phyloP scores from a whole-genome alignment of 2,888 invertebrate genomes.

The Dynastes hyllus region DNA sequence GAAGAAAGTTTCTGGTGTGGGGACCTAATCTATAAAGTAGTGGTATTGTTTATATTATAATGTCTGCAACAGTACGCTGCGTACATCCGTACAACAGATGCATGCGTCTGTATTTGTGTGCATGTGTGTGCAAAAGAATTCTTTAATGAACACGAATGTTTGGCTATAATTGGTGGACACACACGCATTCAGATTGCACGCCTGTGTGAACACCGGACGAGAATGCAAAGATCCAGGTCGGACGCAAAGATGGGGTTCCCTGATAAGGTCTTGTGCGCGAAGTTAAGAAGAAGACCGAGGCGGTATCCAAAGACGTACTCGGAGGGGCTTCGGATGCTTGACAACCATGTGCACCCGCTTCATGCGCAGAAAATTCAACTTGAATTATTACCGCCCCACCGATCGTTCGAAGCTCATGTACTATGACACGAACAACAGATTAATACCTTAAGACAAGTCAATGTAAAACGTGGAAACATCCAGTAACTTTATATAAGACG shows the following conservation, averaged over 20 bases:
- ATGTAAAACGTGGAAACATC: slow-evolving; percentile 46
- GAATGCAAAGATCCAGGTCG: slow-evolving; percentile 53
- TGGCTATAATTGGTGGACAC: slow-evolving; percentile 57
- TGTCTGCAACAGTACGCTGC: not conserved
- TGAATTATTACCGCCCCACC: slow-evolving; percentile 44
- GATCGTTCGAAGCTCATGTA: slow-evolving; percentile 47
- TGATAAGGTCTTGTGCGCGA: slow-evolving; percentile 48
- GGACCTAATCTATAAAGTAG: no score
- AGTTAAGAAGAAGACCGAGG: not conserved
- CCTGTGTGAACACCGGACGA: slow-evolving; percentile 53
- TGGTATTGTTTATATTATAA: not conserved
- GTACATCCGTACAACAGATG: slow-evolving; percentile 9
- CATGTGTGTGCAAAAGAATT: slow-evolving; percentile 50
- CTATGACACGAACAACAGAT: slow-evolving; percentile 51
- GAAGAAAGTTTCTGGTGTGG: no score
- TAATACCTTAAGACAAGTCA: slow-evolving; percentile 48
- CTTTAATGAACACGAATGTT: slow-evolving; percentile 59
- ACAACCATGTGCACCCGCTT: slow-evolving; percentile 55
- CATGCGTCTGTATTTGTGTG: slow-evolving; percentile 18
- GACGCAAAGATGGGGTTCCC: slow-evolving; percentile 49
- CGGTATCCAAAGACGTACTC: slow-evolving; percentile 19
- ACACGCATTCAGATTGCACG: slow-evolving; percentile 55
- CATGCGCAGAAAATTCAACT: slow-evolving; percentile 51
- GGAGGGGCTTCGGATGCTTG: slow-evolving; percentile 49
- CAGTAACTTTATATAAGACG: slow-evolving; percentile 45